phyloP scores from a whole-genome alignment of 2,888 invertebrate genomes.

The Rhingia campestris region DNA sequence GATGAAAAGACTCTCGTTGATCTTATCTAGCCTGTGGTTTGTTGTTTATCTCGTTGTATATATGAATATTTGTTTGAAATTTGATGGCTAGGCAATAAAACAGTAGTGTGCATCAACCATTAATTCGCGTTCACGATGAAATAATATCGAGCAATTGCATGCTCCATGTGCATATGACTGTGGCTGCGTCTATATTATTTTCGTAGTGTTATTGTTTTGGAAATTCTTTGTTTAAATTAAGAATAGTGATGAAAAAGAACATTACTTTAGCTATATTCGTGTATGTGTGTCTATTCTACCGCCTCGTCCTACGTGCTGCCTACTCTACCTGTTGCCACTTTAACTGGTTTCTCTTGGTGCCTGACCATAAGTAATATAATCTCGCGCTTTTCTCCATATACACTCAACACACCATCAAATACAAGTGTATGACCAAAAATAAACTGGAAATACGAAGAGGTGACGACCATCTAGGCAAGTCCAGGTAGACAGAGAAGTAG shows the following conservation, averaged over 20 bases:
- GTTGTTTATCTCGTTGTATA: constrained; percentile 9
- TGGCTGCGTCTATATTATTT: not conserved
- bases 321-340: constrained; percentile 69
- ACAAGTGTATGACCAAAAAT: constrained; percentile 70
- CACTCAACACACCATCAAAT: constrained; percentile 43
- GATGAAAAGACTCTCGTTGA: constrained; percentile 21
- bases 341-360: constrained; percentile 68
- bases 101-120: too few relatives aligned
- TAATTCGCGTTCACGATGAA: constrained; percentile 25
- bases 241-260: constrained; percentile 41
- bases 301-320: constrained; percentile 44
- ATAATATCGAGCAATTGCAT: constrained; percentile 14
- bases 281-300: constrained; percentile 60
- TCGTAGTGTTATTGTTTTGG: constrained; percentile 24
- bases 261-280: constrained; percentile 37
- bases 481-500: constrained; percentile 68
- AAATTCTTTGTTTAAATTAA: constrained; percentile 51
- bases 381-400: constrained; percentile 70
- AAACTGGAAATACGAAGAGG: constrained; percentile 66
- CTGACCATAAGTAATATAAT: constrained; percentile 68
- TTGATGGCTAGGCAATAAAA: constrained; percentile 13
- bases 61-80: constrained; percentile 6
- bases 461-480: constrained; percentile 67
- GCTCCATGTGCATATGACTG: constrained; percentile 17
- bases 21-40: constrained; percentile 15